These are phyloP conservation scores for Gambusia holbrooki DNA, from an alignment of 2,113 vertebrate species.

Conservation along the genomic window DNA sequence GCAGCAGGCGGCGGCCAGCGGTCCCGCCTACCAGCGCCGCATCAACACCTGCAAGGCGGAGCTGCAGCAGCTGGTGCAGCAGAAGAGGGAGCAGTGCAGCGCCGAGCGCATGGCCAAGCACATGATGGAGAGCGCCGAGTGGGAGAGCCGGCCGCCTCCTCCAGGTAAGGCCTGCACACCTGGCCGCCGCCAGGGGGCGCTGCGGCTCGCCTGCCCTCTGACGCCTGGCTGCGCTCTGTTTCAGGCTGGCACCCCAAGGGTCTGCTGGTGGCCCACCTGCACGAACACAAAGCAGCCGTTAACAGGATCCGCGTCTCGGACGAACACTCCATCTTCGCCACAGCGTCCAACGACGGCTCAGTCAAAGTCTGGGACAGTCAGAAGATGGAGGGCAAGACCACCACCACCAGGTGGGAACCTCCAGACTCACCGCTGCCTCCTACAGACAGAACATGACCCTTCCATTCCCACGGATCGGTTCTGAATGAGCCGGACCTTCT, in stretches of 20 bases:
- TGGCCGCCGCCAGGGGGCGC: fast-evolving
- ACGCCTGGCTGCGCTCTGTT: constrained; percentile 1
- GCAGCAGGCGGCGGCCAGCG: constrained; percentile 80
- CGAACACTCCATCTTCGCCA: constrained; percentile 96
- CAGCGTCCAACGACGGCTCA: constrained; percentile 95
- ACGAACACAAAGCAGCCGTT: constrained; percentile 96
- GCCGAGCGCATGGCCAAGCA: constrained; percentile 94
- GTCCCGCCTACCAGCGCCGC: constrained; percentile 88
- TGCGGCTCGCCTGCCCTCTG: background rate
- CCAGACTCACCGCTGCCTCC: fast-evolving
- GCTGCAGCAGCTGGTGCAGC: constrained; percentile 95
- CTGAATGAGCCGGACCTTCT: background rate
- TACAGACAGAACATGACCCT: background rate
- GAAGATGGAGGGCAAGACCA: constrained; percentile 99
- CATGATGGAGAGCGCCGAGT: constrained; percentile 97
- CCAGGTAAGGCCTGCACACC: constrained; percentile 81
- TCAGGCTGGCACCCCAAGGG: constrained; percentile 97
- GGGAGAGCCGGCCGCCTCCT: constrained; percentile 94
- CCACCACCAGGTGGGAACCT: constrained; percentile 88
- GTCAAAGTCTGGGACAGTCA: constrained; percentile 99
- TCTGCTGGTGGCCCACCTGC: constrained; percentile 93
- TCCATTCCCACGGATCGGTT: background rate
- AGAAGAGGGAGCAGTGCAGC: constrained; percentile 94
- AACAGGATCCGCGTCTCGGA: constrained; percentile 95
- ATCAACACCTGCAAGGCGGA: constrained; percentile 92